Conservation (phyloP, 2,113 vertebrate genomes). For the Sapajus apella region DNA sequence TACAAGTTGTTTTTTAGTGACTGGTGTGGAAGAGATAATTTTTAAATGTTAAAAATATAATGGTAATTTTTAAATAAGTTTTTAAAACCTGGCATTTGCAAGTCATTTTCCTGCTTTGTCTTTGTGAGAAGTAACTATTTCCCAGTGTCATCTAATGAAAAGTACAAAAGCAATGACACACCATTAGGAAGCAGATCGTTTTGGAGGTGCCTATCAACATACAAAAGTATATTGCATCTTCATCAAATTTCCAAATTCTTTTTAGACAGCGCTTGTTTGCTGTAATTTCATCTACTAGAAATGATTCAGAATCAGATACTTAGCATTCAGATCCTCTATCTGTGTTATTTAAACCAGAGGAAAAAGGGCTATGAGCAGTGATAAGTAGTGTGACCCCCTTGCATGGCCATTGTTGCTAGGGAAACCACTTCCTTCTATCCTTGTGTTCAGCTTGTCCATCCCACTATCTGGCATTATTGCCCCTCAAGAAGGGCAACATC, state of each 20-base stretch:
- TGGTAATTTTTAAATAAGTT: neutral
- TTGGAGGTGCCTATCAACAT: neutral
- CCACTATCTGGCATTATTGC: conserved; percentile 53
- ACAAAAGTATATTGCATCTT: neutral
- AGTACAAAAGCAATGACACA: neutral
- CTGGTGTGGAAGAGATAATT: neutral
- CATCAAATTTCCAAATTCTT: conserved; percentile 11
- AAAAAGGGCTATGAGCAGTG: neutral
- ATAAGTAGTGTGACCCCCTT: conserved; percentile 55
- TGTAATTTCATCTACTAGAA: conserved; percentile 28
- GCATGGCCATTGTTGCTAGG: conserved; percentile 65
- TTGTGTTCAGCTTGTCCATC: conserved; percentile 39
- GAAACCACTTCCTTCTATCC: conserved; percentile 66
- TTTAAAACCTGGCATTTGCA: neutral
- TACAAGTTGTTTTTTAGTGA: neutral
- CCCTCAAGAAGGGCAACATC: conserved; percentile 49
- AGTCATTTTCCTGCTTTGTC: neutral
- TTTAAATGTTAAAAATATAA: conserved; percentile 4
- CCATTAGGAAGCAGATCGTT: neutral
- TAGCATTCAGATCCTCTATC: conserved; percentile 47
- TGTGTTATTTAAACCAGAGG: conserved; percentile 52
- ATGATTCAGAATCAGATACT: conserved; percentile 65
- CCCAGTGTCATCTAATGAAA: conserved; percentile 4
- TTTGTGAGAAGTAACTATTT: conserved; percentile 16
- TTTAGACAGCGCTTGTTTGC: conserved; percentile 33